phyloP scores from a whole-genome alignment of 2,113 vertebrate species.

The Sylvia atricapilla region DNA sequence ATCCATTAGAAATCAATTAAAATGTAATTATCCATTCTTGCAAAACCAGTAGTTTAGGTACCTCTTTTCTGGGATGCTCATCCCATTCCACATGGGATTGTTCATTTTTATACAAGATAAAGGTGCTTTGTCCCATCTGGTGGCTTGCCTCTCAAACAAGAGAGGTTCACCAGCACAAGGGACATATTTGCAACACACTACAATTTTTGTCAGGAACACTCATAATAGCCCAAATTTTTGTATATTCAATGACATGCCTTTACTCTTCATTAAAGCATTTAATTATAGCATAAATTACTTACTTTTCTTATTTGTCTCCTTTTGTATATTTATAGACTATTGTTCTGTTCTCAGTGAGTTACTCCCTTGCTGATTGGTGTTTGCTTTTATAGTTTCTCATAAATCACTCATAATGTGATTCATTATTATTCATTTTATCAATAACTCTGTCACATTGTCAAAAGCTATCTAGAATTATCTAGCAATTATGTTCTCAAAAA shows the following conservation, averaged over 20 bases:
- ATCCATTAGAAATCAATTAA: neutral
- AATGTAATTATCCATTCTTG: neutral
- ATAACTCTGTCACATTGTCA: neutral
- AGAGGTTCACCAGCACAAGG: neutral
- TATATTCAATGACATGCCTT: neutral
- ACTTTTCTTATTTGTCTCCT: neutral
- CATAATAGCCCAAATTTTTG: neutral
- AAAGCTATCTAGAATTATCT: slow-evolving; percentile 11
- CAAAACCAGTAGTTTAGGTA: neutral
- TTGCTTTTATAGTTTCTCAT: neutral
- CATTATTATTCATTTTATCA: slow-evolving; percentile 17
- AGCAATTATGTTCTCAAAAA: slow-evolving; percentile 14
- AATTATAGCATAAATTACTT: neutral
- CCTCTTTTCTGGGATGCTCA: neutral
- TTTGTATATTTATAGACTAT: neutral
- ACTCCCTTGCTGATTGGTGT: neutral
- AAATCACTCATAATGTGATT: slow-evolving; percentile 9
- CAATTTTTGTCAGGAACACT: neutral
- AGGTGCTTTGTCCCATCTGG: neutral
- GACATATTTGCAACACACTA: neutral
- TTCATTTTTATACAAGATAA: neutral
- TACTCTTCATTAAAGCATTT: neutral
- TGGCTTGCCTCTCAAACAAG: neutral
- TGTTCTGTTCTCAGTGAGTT: neutral
- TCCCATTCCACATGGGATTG: neutral